Evolutionary conservation across 2,113 vertebrate genomes (phyloP).

Genomic region (Cepphus grylle): DNA sequence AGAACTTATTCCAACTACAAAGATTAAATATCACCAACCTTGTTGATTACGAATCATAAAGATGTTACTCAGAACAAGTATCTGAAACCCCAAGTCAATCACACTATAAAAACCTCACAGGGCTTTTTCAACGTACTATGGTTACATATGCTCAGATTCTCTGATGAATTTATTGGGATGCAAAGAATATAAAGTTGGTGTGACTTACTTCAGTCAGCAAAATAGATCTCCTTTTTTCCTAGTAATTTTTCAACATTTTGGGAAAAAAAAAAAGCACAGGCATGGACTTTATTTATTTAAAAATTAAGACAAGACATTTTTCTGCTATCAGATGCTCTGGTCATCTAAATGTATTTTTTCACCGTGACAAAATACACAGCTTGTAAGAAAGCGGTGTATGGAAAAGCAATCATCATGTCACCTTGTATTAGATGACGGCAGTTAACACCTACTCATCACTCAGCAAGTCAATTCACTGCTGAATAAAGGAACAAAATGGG

Average conservation of each 20-base stretch:
- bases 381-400: not conserved
- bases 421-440: not conserved
- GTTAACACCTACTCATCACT: not conserved
- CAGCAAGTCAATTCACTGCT: not conserved
- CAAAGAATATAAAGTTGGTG: not conserved
- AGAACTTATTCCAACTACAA: not conserved
- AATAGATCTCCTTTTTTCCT: not conserved
- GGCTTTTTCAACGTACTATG: not conserved
- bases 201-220: not conserved
- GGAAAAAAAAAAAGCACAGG: not conserved
- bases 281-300: not conserved
- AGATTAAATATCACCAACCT: not conserved
- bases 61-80: not conserved
- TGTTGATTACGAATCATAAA: not conserved
- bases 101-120: not conserved
- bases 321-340: not conserved
- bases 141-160: not conserved
- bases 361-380: not conserved
- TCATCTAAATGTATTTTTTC: not conserved
- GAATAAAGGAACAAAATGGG: not conserved
- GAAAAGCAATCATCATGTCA: not conserved
- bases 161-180: not conserved
- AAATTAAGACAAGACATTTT: not conserved
- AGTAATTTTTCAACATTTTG: not conserved
- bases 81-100: not conserved